These are phyloP conservation scores for Oligia fasciuncula DNA, from an alignment of 2,888 invertebrate genomes.

Conservation along the genomic window DNA sequence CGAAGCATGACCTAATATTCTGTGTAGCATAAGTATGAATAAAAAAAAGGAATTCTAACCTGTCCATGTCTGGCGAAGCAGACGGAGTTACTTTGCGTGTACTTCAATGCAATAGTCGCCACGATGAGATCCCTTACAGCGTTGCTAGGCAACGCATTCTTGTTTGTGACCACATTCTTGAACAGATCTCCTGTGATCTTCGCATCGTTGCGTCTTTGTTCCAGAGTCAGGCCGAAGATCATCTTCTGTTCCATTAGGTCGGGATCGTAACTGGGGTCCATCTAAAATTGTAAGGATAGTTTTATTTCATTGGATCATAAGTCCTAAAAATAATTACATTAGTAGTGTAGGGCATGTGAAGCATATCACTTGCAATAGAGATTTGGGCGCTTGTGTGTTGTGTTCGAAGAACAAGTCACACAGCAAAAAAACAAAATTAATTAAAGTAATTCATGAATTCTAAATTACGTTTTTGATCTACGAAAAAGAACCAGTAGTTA, in stretches of 20 bases:
- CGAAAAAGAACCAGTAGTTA: constrained; percentile 77
- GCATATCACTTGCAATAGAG: neutral
- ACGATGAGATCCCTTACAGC: constrained; percentile 97
- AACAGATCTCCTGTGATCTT: constrained; percentile 94
- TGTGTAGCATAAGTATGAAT: constrained; percentile 1
- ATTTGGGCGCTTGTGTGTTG: neutral
- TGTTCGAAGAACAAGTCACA: neutral
- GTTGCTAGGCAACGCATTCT: constrained; percentile 91
- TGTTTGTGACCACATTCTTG: constrained; percentile 94
- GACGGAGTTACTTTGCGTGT: constrained; percentile 99
- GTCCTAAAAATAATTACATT: neutral
- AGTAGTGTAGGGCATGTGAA: neutral
- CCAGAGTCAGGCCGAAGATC: constrained; percentile 88
- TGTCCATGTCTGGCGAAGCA: constrained; percentile 98
- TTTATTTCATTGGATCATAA: neutral
- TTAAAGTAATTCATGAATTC: neutral
- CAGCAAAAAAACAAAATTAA: neutral
- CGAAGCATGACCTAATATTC: neutral
- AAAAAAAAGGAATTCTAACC: constrained; percentile 79
- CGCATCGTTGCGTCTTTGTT: constrained; percentile 97
- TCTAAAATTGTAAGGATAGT: constrained; percentile 87
- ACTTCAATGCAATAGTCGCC: constrained; percentile 98
- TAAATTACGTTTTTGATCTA: neutral
- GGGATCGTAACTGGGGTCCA: constrained; percentile 96
- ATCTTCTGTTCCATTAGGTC: constrained; percentile 93